These are phyloP conservation scores for Notarius quadriscutis DNA, from an alignment of 2,113 vertebrate genomes.

Conservation along the genomic window DNA sequence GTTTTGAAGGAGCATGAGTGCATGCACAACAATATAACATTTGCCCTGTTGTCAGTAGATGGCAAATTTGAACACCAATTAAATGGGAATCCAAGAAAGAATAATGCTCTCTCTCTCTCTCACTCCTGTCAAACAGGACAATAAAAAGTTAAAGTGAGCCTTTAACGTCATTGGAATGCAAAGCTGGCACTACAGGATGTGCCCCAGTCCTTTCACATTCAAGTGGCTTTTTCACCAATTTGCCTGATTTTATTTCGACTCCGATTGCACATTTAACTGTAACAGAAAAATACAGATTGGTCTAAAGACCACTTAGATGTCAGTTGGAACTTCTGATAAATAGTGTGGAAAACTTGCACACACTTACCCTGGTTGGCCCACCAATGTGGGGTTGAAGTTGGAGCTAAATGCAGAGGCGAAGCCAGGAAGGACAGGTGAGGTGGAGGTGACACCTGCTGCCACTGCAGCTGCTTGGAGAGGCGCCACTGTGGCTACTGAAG, in stretches of 20 bases:
- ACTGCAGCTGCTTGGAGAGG: conserved; percentile 80
- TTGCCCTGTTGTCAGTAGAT: neutral
- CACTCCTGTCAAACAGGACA: neutral
- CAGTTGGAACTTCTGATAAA: neutral
- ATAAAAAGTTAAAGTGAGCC: neutral
- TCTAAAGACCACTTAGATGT: neutral
- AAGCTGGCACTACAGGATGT: neutral
- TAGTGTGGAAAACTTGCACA: neutral
- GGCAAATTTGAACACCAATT: neutral
- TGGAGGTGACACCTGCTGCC: conserved; percentile 74
- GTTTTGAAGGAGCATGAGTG: neutral
- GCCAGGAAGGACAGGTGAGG: conserved; percentile 88
- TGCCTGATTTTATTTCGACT: neutral
- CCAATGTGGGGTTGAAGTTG: conserved; percentile 90
- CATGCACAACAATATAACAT: neutral
- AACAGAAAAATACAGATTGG: neutral
- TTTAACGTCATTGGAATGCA: neutral
- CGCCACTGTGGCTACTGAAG: conserved; percentile 84
- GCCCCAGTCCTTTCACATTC: neutral
- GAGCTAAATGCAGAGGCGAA: conserved; percentile 97
- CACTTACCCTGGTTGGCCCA: conserved; percentile 83
- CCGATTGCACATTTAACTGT: neutral
- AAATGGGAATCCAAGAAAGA: neutral
- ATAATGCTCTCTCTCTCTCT: neutral
- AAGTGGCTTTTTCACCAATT: neutral